Evolutionary conservation across 2,113 vertebrate genomes (phyloP).

Genomic region (Oxyruncus cristatus): DNA sequence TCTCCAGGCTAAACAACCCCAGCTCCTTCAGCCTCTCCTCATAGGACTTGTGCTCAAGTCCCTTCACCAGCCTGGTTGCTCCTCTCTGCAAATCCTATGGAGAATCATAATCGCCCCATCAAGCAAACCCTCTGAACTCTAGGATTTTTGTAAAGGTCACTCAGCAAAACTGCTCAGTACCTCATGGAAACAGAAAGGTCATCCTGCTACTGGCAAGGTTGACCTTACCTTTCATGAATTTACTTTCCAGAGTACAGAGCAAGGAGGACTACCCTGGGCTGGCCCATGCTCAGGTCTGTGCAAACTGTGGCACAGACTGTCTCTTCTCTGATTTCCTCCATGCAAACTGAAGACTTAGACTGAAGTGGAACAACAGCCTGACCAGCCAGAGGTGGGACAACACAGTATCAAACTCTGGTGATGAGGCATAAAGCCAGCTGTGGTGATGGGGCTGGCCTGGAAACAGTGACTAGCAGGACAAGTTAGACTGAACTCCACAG

Average conservation of each 20-base stretch:
- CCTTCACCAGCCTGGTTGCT: too few relatives aligned
- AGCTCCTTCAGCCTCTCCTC: too few relatives aligned
- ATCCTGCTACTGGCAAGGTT: neutral
- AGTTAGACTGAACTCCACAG: neutral
- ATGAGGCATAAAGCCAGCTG: neutral
- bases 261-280: neutral
- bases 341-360: neutral
- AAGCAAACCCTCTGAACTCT: neutral
- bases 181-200: neutral
- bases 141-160: neutral
- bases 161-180: neutral
- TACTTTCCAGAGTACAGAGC: neutral
- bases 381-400: neutral
- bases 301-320: neutral
- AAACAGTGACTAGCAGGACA: neutral
- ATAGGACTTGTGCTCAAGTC: too few relatives aligned
- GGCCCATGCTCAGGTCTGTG: neutral
- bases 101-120: neutral
- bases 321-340: accelerated
- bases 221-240: neutral
- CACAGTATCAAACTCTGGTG: accelerated
- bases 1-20: too few relatives aligned
- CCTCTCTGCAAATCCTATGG: neutral
- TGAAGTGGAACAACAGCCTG: neutral
- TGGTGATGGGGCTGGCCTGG: neutral